Evolutionary conservation across 2,797 vertebrate species (phyloP).

Genomic region (Philypnodon macrostomus): DNA sequence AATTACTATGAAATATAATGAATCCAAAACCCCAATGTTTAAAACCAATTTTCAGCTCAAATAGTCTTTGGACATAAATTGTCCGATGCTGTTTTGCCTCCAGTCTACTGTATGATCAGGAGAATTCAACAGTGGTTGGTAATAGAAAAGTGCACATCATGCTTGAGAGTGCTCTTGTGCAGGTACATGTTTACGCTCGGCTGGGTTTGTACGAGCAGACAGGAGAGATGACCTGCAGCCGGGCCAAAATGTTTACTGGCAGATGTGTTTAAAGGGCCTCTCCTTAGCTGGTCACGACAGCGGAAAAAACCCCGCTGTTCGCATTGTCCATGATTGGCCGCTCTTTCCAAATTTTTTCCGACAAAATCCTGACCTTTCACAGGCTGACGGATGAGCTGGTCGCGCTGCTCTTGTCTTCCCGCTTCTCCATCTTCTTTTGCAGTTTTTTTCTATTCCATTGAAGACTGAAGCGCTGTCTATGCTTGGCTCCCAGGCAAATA

Average conservation of each 20-base stretch:
- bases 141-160: constrained; percentile 77
- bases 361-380: constrained; percentile 97
- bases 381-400: constrained; percentile 90
- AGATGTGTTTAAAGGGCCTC: constrained; percentile 94
- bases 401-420: constrained; percentile 54
- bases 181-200: constrained; percentile 87
- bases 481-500: constrained; percentile 88
- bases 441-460: constrained; percentile 77
- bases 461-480: constrained; percentile 87
- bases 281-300: constrained; percentile 97
- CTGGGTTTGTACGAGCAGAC: constrained; percentile 78
- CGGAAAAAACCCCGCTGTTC: constrained; percentile 98
- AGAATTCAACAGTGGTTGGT: constrained; percentile 74
- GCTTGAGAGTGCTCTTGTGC: constrained; percentile 78
- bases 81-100: not conserved
- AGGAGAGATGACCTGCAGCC: constrained; percentile 91
- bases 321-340: constrained; percentile 88
- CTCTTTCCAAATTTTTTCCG: constrained; percentile 88
- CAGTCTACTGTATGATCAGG: constrained; percentile 4
- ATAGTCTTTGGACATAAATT: no score
- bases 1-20: no score
- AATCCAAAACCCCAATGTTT: no score
- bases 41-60: no score
- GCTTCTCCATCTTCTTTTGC: constrained; percentile 49
- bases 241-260: constrained; percentile 98